Evolutionary conservation across 2,113 vertebrate genomes (phyloP).

Genomic region (Mohoua ochrocephala): DNA sequence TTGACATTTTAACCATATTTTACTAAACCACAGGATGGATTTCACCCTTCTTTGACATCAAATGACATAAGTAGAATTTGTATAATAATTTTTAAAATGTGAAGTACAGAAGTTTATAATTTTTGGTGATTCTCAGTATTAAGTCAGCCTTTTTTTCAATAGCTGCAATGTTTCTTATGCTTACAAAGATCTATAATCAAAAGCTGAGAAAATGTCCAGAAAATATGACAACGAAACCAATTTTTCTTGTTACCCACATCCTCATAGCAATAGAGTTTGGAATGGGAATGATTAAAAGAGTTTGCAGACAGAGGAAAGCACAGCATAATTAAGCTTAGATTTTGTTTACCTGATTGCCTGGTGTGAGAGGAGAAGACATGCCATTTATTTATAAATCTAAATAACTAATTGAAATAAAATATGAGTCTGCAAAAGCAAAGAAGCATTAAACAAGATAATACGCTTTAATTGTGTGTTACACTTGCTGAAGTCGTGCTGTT

Average conservation of each 20-base stretch:
- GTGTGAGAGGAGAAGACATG: neutral
- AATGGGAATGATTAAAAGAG: neutral
- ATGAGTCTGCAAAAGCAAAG: neutral
- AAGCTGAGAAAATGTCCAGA: neutral
- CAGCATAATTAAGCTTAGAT: slow-evolving; percentile 3
- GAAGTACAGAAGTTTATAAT: neutral
- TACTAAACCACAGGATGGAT: neutral
- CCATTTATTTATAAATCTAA: slow-evolving; percentile 27
- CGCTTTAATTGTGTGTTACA: neutral
- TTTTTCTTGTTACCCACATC: neutral
- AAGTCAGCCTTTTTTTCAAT: neutral
- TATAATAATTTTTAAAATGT: neutral
- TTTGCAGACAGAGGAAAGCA: neutral
- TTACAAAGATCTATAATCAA: neutral
- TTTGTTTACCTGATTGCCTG: slow-evolving; percentile 26
- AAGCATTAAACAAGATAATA: neutral
- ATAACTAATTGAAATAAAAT: slow-evolving; percentile 33
- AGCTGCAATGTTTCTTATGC: neutral
- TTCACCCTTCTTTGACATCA: neutral
- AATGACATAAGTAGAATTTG: neutral
- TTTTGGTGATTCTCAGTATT: neutral
- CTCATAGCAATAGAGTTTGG: neutral
- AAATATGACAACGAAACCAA: neutral
- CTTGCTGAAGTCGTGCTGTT: slow-evolving; percentile 5
- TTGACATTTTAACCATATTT: neutral